A percentile compares a stretch with the other conserved stretches of the same genome.
Evolutionary conservation across 37 sponge, comb jelly and placozoan species (phyloP).

Genomic region (Bolinopsis microptera): DNA sequence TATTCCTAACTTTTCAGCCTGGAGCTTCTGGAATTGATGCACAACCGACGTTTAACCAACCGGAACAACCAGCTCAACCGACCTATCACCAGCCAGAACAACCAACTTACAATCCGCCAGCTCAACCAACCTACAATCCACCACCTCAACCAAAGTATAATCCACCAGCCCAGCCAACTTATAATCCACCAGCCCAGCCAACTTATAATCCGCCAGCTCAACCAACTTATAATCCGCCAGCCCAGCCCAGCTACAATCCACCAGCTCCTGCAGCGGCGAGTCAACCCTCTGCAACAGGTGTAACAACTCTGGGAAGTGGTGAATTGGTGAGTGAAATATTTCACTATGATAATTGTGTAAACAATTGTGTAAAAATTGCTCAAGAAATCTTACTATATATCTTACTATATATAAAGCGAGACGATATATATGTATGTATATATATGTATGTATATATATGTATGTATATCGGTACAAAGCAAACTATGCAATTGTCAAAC

Average conservation of each 20-base stretch:
- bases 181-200: conserved; percentile 42
- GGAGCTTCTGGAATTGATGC: neutral
- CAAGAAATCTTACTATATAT: too few relatives aligned
- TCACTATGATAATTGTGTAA: neutral
- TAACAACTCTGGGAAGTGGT: neutral
- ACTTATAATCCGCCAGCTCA: conserved; percentile 28
- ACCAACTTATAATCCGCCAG: conserved; percentile 52
- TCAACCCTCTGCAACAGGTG: neutral
- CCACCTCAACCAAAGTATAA: neutral
- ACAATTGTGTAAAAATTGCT: too few relatives aligned
- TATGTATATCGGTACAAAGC: too few relatives aligned
- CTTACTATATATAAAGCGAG: too few relatives aligned
- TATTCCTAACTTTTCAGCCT: neutral
- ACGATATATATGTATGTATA: too few relatives aligned
- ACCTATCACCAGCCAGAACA: conserved; percentile 7
- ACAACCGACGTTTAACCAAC: neutral
- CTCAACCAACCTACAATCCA: conserved; percentile 16
- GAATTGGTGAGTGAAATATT: conserved; percentile 12
- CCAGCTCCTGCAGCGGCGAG: neutral
- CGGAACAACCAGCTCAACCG: conserved; percentile 6
- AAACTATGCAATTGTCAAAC: too few relatives aligned
- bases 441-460: too few relatives aligned
- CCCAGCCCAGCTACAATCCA: conserved; percentile 25
- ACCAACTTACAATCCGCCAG: conserved; percentile 15
- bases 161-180: conserved; percentile 26